A percentile compares a stretch with the other conserved stretches of the same genome.
Conservation (phyloP, 2,888 invertebrate species). For the Synanthedon andrenaeformis region DNA sequence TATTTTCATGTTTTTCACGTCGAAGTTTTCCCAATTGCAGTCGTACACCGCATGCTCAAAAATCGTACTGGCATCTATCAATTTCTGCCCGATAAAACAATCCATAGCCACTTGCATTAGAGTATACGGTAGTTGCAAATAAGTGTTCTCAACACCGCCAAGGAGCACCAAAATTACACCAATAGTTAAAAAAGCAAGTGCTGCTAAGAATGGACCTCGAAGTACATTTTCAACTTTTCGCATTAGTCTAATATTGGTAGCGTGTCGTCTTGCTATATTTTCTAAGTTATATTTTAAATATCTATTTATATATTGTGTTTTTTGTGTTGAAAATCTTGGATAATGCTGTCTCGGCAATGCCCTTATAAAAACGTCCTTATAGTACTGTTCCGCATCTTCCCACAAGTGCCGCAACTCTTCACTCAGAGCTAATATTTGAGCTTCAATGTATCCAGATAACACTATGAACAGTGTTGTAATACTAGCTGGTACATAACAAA, state of each 20-base stretch:
- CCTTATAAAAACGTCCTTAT: neutral
- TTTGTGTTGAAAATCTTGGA: conserved; percentile 6
- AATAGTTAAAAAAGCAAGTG: conserved; percentile 19
- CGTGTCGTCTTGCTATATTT: conserved; percentile 18
- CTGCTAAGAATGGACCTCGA: conserved; percentile 21
- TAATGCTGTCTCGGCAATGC: conserved; percentile 8
- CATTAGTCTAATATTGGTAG: conserved; percentile 15
- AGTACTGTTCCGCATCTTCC: conserved; percentile 1
- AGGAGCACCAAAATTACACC: conserved; percentile 24
- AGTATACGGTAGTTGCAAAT: conserved; percentile 24
- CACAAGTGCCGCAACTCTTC: conserved; percentile 6
- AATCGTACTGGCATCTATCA: conserved; percentile 30
- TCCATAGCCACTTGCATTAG: conserved; percentile 26
- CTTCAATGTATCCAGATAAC: conserved; percentile 11
- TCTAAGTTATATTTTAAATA: conserved; percentile 13
- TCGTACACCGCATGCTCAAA: conserved; percentile 35
- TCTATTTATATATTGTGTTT: conserved; percentile 7
- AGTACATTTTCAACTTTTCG: conserved; percentile 21
- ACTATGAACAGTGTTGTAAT: conserved; percentile 13
- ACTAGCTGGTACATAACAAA: conserved; percentile 23
- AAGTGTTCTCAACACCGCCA: conserved; percentile 32
- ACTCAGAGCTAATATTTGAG: conserved; percentile 10
- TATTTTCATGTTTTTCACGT: conserved; percentile 31
- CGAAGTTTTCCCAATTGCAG: conserved; percentile 46
- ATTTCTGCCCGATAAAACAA: conserved; percentile 35